Conservation (phyloP, 53 echinoderm and acorn worm species). For the Glandiceps talaboti region DNA sequence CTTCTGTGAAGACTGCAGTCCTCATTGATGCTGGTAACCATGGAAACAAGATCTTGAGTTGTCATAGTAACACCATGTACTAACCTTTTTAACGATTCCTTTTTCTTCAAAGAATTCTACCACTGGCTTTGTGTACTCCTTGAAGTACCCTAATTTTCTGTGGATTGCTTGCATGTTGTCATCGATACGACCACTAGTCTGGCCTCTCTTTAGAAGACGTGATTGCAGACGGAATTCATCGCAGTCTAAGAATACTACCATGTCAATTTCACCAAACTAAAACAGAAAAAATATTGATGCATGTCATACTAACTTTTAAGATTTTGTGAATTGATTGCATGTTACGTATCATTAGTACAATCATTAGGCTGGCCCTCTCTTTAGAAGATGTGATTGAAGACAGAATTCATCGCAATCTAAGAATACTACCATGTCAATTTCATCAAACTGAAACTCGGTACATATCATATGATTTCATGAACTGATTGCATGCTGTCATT, state of each 20-base stretch:
- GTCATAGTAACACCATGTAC: too few relatives aligned
- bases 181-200: slow-evolving; percentile 28
- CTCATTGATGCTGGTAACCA: too few relatives aligned
- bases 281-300: too few relatives aligned
- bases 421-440: slow-evolving; percentile 37
- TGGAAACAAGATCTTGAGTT: too few relatives aligned
- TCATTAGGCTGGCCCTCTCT: slow-evolving; percentile 28
- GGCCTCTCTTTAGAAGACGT: slow-evolving; percentile 50
- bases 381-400: slow-evolving; percentile 50
- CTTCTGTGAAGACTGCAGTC: too few relatives aligned
- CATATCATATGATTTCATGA: too few relatives aligned
- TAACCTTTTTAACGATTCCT: not conserved
- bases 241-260: slow-evolving; percentile 51
- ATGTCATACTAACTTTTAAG: too few relatives aligned
- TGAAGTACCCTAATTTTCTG: slow-evolving; percentile 36
- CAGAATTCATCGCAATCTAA: slow-evolving; percentile 43
- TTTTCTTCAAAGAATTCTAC: slow-evolving; percentile 29
- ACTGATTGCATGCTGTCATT: too few relatives aligned
- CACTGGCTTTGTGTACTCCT: slow-evolving; percentile 23
- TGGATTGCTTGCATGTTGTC: slow-evolving; percentile 30
- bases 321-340: slow-evolving; percentile 19
- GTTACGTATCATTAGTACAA: slow-evolving; percentile 41
- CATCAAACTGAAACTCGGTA: too few relatives aligned
- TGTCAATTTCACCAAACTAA: slow-evolving; percentile 45
- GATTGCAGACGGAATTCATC: slow-evolving; percentile 37